Evolutionary conservation across 2,113 vertebrate species (phyloP), one percentile per base, ranked within the genome.

Genomic region (Phalacrocorax brasilianus): DNA sequence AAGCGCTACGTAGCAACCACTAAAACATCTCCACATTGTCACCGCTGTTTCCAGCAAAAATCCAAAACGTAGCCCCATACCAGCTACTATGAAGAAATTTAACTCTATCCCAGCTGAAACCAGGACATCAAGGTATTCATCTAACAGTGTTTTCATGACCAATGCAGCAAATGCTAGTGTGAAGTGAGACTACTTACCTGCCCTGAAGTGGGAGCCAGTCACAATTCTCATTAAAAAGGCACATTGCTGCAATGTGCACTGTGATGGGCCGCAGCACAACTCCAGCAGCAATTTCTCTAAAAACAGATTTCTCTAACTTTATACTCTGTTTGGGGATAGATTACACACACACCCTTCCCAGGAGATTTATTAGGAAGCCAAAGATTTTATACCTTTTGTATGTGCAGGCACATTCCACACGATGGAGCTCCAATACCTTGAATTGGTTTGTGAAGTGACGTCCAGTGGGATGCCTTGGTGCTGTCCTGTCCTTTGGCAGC

Each of bases 341-440:
- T 13, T 59, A 81, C 27, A 2, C 24, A 4, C 2, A 7, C 24
- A 13, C 30, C 4, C 3, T 33, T 86, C 45, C 27, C 19, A 5
- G 6, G 16, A 28, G 53, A 26, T n/a, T 12, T 11, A 1, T 26
- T 0, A 3, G 58, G 32, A 47, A 70, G 12, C 13, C 11, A 7
- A 3, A 0, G 16, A 3, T 4, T 50, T n/a, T 18, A 5, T 21
- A 8, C 17, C 42, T 32, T 0, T 77, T 77, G 96, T 52, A 3
- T 13, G 44, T 91, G 27, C 86, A 7, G 24, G n/a, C 3, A 0
- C 3, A 0, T 12, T 33, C 97, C 98, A 98, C 98, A 93, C 14
- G 98, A 90, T 98, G 98, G 98, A 82, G 96, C 94, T 90, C 95
- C 49, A 92, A 93, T 67, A 88, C 97, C 95, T 98, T 27, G 81